Percentiles rank a stretch among this genome's conserved stretches.
phyloP scores from a whole-genome alignment of 2,797 vertebrate species.

The Micrastur ruficollis region DNA sequence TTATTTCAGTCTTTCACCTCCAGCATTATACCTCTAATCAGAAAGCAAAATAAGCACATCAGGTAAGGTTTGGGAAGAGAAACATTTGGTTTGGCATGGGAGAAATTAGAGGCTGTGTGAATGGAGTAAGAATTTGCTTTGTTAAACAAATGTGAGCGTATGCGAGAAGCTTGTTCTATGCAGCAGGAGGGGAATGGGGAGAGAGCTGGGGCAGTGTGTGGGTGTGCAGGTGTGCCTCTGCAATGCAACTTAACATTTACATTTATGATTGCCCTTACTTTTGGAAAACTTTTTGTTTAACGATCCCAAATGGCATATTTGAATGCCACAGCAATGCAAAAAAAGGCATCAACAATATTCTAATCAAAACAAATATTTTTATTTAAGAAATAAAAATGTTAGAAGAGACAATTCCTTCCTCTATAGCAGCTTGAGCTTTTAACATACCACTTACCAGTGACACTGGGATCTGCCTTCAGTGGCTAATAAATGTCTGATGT shows the following conservation, averaged over 20 bases:
- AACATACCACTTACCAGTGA: background rate
- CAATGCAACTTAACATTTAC: background rate
- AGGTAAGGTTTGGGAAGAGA: background rate
- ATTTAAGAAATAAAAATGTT: background rate
- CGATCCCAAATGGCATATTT: background rate
- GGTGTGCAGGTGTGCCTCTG: background rate
- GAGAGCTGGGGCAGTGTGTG: background rate
- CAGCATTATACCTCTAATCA: background rate
- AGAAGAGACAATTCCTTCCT: background rate
- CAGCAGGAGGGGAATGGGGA: background rate
- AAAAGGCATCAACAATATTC: background rate
- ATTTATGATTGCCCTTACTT: background rate
- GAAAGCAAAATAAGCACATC: background rate
- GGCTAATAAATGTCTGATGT: background rate
- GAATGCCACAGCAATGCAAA: background rate
- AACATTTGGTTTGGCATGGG: background rate
- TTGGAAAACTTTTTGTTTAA: background rate
- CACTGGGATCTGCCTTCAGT: background rate
- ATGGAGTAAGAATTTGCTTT: conserved; percentile 5
- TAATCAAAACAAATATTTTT: background rate
- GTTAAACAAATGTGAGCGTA: background rate
- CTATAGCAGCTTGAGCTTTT: background rate
- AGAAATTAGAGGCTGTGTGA: conserved; percentile 42
- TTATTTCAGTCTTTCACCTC: conserved; percentile 26
- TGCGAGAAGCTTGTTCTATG: background rate